Base-by-base conservation (phyloP, 2,113 vertebrate species). In the Muntiacus muntjak region DNA sequence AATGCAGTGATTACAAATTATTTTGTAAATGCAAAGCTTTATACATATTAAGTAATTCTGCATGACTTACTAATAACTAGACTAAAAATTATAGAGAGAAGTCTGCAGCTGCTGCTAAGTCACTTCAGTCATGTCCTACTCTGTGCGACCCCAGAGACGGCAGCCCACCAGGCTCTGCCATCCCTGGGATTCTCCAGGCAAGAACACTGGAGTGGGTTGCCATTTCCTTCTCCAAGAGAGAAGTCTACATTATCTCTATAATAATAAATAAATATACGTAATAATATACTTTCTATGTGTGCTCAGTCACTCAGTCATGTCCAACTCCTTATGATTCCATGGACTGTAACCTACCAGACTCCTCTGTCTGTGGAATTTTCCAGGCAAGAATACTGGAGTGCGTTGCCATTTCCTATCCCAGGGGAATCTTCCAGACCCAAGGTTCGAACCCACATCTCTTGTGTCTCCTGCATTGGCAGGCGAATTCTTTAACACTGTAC, bases 1-100 rank as follows among this genome's bases (percentile, higher is more conserved):
- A 78, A 40, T 79, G 45, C 43, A 26, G 54, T 87, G 87, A 95
- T 95, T 89, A 92, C 58, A 97, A 79, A 95, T 97, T 74, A 90
- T 28, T 94, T 91, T 96, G 87, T 81, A 92, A 84, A 90, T 21
- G 43, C 40, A 87, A 91, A 96, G 36, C 58, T 96, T 54, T 84
- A 28, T 60, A 85, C 62, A 60, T 57, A 47, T 54, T 64, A 57
- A 95, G 36, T 57, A 62, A 93, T 96, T 95, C 43, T 78, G 19
- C 43, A 10, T 45, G 93, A 40, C 78, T 89, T 81, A 91, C 6
- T 87, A 97, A 67, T 36, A 86, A 43, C 45, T 84, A 19, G n/a
- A 30, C 28, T 91, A 30, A 58, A 94, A 96, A 33, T 40, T 83
- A 89, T 47, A 43, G 5, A 86, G 19, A 50, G 67, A 92, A 74